Base-by-base conservation (phyloP, 2,888 invertebrate genomes). In the Abscondita cerata region DNA sequence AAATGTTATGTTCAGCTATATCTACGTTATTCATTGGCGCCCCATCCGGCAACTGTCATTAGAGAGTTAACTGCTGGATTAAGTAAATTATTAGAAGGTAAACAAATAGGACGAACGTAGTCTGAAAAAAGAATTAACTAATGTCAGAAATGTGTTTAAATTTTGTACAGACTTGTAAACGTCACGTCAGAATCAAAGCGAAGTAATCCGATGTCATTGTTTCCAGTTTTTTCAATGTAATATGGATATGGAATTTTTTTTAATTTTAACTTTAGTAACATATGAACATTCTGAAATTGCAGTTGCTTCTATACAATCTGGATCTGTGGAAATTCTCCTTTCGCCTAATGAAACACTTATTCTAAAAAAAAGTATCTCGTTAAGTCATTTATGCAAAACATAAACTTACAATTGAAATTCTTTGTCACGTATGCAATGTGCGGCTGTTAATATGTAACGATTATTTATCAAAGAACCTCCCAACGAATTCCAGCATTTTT, bases 381-480 rank as follows among this genome's bases (percentile, higher is more conserved):
- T 25, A 25, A 6, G 25, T 25, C n/a, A n/a, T 25, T 25, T 25
- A 25, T 4, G 25, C 6, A 25, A 25, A 25, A 9, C 33, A 33
- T n/a, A n/a, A n/a, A 51, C 56, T 36, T 48, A 62, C 62, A 52
- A 13, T 52, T 52, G 18, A 5, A 52, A 40, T 34, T 56, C 53
- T 12, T 53, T 33, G 13, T 52, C 9, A 0, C 19, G 11, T 1
- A 62, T 36, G 16, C 83, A 83, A 65, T 82, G 82, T 0, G 73
- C 81, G 0, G 82, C 82, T 0, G 83, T 82, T 1, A 83, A 58
- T 1, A 82, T 80, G 60, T 81, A 82, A 67, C 69, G 72, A 0
- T 75, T 75, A 66, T 80, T 83, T 65, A 84, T 82, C 1, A 83
- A 76, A 1, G 75, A 72, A 1, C 81, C 82, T 0, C 81, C 82